phyloP scores from a whole-genome alignment of 2,797 vertebrate species.

The Philypnodon macrostomus region DNA sequence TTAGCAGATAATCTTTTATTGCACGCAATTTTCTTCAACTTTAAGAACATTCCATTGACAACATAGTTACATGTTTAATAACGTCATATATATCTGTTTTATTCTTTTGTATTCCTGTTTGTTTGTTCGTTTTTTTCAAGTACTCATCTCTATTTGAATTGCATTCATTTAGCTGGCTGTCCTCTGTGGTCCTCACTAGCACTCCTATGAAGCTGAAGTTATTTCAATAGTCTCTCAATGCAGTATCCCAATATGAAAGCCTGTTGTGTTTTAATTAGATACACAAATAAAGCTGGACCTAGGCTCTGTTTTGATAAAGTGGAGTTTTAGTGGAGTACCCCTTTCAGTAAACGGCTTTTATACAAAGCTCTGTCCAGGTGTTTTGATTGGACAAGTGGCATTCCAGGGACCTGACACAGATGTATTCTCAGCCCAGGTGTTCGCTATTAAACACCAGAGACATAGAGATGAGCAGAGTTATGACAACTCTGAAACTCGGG shows the following conservation, averaged over 20 bases:
- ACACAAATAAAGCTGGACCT: background rate
- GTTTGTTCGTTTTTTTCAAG: too few relatives aligned
- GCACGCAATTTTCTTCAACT: too few relatives aligned
- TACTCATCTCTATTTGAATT: too few relatives aligned
- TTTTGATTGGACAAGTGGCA: slow-evolving; percentile 1
- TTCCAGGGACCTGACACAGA: background rate
- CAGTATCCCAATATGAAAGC: background rate
- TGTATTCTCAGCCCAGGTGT: background rate
- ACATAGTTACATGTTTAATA: too few relatives aligned
- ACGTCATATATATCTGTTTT: too few relatives aligned
- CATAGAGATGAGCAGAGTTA: too few relatives aligned
- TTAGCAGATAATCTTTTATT: too few relatives aligned
- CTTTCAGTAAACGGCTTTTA: background rate
- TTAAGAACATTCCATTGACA: too few relatives aligned
- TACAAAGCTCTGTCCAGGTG: background rate
- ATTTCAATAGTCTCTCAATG: background rate
- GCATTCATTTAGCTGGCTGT: too few relatives aligned
- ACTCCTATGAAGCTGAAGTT: background rate
- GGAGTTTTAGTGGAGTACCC: slow-evolving; percentile 6
- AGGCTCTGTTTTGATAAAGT: background rate
- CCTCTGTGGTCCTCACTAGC: background rate
- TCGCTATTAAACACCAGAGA: too few relatives aligned
- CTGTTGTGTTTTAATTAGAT: slow-evolving; percentile 3
- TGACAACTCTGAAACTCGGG: too few relatives aligned
- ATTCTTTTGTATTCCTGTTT: too few relatives aligned